Evolutionary conservation across 2,113 vertebrate genomes (phyloP), one percentile per base, ranked within the genome.

Genomic region (Petromus typicus): DNA sequence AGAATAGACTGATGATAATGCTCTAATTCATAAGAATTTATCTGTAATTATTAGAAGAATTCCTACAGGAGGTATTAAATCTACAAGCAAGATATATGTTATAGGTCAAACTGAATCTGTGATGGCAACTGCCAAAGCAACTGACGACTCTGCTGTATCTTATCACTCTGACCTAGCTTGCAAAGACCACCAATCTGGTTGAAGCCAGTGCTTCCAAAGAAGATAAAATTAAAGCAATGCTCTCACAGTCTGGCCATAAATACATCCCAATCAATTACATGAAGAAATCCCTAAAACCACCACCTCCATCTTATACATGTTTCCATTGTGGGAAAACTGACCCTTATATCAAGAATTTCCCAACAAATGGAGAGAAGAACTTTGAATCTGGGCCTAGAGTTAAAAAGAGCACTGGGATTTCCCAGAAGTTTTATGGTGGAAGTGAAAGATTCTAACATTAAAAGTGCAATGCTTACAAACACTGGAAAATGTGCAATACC

Each of bases 181-280:
- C 99, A 95, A 99, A 99, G 99, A 99, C 99, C 96, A 99, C 99
- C 98, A 99, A 99, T 99, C 99, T 99, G 98, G 99, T 99, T 97
- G 99, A 99, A 98, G 99, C 99, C 75, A 99, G 99, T 97, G 99
- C 99, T 97, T 99, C 99, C 51, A 99, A 99, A 97, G 99, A 99
- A 98, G 99, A 99, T 98, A 99, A 99, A 99, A 99, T 99, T 98
- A 99, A 98, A 99, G n/a, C 99, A 99, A 95, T 99, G 99, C 99
- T 99, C 98, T 99, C 98, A 95, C 99, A 99, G 98, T 99, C 99
- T 98, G 98, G 98, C 98, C 99, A 99, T 95, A 99, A 99, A 98
- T 99, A 99, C 96, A 99, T 99, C 98, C 98, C 99, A 13, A 97
- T 99, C 97, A 99, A 99, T 98, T 99, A 99, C 95, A 99, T 99